Evolutionary conservation across 2,888 invertebrate species (phyloP).

Genomic region (Noctua janthe): DNA sequence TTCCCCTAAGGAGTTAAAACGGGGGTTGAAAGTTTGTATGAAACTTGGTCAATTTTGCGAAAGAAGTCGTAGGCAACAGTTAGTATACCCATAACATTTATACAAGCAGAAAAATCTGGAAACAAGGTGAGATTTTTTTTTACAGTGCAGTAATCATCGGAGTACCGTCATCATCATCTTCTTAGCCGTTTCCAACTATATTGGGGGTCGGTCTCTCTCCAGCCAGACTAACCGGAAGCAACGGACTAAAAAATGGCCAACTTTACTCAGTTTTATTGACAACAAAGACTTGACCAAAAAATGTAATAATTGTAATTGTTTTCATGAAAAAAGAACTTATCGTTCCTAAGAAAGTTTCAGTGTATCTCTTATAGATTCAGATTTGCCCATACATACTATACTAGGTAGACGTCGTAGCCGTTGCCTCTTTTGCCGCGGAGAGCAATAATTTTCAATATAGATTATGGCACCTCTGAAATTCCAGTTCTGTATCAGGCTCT

Average conservation of each 20-base stretch:
- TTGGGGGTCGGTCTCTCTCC: background rate
- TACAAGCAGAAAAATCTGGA: background rate
- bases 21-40: no score
- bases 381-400: background rate
- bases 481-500: no score
- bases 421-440: background rate
- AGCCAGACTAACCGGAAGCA: background rate
- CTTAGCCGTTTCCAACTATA: background rate
- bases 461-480: no score
- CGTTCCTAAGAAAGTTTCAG: background rate
- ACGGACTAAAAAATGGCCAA: background rate
- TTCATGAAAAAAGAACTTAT: background rate
- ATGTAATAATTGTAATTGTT: background rate
- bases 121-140: background rate
- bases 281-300: background rate
- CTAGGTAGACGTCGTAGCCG: background rate
- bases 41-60: no score
- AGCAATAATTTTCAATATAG: no score
- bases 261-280: background rate
- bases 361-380: background rate
- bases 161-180: background rate
- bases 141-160: background rate
- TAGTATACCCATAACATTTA: background rate
- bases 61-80: no score
- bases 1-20: no score